phyloP scores from a whole-genome alignment of 2,797 vertebrate species.

The Geotrypetes seraphini region DNA sequence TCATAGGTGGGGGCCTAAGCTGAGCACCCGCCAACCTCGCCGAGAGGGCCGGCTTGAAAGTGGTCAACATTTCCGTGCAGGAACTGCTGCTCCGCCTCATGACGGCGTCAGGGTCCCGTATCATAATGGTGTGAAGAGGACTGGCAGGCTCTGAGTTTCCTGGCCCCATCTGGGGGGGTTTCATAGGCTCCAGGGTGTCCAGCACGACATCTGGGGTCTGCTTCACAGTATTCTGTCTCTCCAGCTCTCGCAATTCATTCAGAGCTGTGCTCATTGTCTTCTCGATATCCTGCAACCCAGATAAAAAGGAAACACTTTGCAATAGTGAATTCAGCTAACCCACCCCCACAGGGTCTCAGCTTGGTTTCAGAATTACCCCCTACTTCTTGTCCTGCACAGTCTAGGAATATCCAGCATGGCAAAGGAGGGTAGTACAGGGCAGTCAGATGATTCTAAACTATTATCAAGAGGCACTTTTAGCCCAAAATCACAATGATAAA shows the following conservation, averaged over 20 bases:
- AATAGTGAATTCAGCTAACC: too few relatives aligned
- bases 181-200: slow-evolving; percentile 87
- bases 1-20: slow-evolving; percentile 72
- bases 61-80: slow-evolving; percentile 83
- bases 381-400: too few relatives aligned
- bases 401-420: too few relatives aligned
- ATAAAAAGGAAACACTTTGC: too few relatives aligned
- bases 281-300: slow-evolving; percentile 85
- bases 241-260: slow-evolving; percentile 83
- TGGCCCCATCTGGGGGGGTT: slow-evolving; percentile 59
- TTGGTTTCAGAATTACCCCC: too few relatives aligned
- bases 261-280: slow-evolving; percentile 93
- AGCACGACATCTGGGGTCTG: slow-evolving; percentile 87
- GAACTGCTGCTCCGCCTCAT: slow-evolving; percentile 82
- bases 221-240: slow-evolving; percentile 88
- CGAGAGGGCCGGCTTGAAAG: slow-evolving; percentile 79
- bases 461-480: too few relatives aligned
- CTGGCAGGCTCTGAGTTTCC: slow-evolving; percentile 73
- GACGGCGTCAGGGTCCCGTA: slow-evolving; percentile 80
- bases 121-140: slow-evolving; percentile 86
- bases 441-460: too few relatives aligned
- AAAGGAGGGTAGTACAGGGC: too few relatives aligned
- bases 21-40: slow-evolving; percentile 70
- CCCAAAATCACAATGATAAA: too few relatives aligned
- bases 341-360: too few relatives aligned